These are phyloP conservation scores for Glossophaga mutica DNA, from an alignment of 2,797 vertebrate species.

Conservation along the genomic window DNA sequence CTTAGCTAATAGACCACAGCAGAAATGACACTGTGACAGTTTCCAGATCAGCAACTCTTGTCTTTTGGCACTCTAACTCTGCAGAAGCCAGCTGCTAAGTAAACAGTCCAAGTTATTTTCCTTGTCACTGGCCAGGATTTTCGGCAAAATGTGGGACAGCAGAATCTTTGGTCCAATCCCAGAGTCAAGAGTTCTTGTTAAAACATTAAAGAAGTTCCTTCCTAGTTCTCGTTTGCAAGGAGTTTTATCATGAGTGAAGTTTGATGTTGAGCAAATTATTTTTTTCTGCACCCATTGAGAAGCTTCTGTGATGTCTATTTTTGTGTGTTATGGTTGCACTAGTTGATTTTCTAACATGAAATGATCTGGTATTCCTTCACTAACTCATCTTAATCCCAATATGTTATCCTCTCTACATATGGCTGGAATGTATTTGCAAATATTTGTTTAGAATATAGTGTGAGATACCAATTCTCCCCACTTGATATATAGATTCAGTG, in stretches of 20 bases:
- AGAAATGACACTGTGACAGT: neutral
- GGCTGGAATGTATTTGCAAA: neutral
- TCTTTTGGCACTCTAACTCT: neutral
- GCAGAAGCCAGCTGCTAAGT: neutral
- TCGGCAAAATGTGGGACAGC: neutral
- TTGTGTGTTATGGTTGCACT: neutral
- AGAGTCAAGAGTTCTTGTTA: neutral
- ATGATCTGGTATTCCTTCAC: neutral
- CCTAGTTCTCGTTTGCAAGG: neutral
- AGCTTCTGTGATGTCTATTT: neutral
- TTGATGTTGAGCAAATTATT: neutral
- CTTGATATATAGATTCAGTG: neutral
- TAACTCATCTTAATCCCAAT: neutral
- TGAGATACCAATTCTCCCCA: neutral
- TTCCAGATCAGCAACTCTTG: neutral
- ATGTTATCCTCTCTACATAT: neutral
- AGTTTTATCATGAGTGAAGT: neutral
- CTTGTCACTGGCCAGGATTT: neutral
- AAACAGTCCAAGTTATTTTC: neutral
- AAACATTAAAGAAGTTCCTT: neutral
- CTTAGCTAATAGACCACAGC: neutral
- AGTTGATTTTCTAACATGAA: neutral
- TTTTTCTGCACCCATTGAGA: neutral
- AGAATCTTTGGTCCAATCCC: neutral
- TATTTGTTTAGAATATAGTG: neutral